These are phyloP conservation scores for Mionectes macconnelli DNA, from an alignment of 2,113 vertebrate species.

Conservation along the genomic window DNA sequence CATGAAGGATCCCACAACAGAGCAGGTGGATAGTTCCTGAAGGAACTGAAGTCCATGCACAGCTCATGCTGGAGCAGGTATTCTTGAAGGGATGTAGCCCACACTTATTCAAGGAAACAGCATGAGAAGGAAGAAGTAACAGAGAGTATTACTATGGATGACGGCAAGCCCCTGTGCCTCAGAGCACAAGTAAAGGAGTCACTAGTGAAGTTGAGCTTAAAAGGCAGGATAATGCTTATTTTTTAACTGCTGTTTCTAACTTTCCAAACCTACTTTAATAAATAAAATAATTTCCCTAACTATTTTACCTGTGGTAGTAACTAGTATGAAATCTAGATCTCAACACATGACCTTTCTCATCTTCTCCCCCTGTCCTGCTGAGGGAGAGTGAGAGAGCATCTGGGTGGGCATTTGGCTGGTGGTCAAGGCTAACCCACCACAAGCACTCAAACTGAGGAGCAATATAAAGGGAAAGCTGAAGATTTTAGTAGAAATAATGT, in stretches of 20 bases:
- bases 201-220: not conserved
- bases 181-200: not conserved
- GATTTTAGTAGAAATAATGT: not conserved
- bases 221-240: not conserved
- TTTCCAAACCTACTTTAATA: not conserved
- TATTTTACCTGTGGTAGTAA: not conserved
- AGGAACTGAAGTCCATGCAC: not conserved
- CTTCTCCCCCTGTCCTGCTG: not conserved
- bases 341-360: not conserved
- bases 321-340: not conserved
- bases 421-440: not conserved
- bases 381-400: not conserved
- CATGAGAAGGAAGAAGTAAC: not conserved
- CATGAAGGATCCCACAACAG: fast-evolving
- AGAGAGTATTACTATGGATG: not conserved
- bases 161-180: not conserved
- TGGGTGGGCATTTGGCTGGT: not conserved
- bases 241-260: not conserved
- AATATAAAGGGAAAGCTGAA: not conserved
- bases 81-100: not conserved
- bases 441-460: not conserved
- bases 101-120: not conserved
- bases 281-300: not conserved
- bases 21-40: not conserved
- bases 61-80: not conserved